Conservation (phyloP, 2,888 invertebrate species). For the Thymelicus acteon region DNA sequence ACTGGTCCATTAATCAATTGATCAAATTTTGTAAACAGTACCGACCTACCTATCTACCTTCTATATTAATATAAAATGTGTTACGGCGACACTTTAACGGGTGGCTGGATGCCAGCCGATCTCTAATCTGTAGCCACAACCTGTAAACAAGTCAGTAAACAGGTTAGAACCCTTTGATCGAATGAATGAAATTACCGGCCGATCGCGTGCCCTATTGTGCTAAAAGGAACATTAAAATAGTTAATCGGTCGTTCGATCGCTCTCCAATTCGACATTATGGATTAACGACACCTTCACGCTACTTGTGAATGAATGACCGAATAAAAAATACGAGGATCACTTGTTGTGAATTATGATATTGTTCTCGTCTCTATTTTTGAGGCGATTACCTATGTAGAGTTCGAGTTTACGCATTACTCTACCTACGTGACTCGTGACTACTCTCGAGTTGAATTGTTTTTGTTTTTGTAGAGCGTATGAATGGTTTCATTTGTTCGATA, state of each 20-base stretch:
- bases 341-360: conserved; percentile 58
- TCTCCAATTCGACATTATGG: conserved; percentile 59
- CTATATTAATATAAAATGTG: conserved; percentile 19
- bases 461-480: not conserved
- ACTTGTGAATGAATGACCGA: conserved; percentile 74
- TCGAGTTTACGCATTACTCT: conserved; percentile 16
- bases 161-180: conserved; percentile 56
- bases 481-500: not conserved
- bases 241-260: conserved; percentile 76
- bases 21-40: not conserved
- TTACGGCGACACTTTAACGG: conserved; percentile 25
- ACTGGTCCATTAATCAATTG: not conserved
- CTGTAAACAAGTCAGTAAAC: conserved; percentile 51
- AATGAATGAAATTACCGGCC: conserved; percentile 70
- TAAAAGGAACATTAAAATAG: conserved; percentile 68
- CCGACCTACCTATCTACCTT: conserved; percentile 16
- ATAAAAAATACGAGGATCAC: conserved; percentile 61
- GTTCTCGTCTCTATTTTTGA: conserved; percentile 43
- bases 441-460: not conserved
- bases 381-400: conserved; percentile 32
- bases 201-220: conserved; percentile 77
- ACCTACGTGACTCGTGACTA: not conserved
- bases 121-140: conserved; percentile 50
- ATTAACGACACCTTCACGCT: conserved; percentile 66
- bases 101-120: conserved; percentile 42